A percentile compares a stretch with the other conserved stretches of the same genome.
phyloP scores from a whole-genome alignment of 2,888 invertebrate species.

The Acanthosepion esculentum region DNA sequence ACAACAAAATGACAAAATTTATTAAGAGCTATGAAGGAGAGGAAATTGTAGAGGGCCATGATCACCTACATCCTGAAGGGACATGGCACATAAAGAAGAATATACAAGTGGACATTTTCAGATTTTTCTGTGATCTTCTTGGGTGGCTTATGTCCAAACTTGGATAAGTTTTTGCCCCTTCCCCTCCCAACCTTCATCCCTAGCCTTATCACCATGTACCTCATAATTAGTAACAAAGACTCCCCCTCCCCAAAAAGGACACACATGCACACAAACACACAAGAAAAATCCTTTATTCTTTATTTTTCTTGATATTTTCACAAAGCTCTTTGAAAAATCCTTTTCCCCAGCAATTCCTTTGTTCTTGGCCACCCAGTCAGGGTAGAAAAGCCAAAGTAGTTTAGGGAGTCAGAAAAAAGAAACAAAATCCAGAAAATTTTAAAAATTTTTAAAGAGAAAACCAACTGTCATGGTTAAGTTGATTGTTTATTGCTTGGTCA shows the following conservation, averaged over 20 bases:
- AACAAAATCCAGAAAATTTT: background rate
- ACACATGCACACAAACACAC: background rate
- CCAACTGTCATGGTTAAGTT: background rate
- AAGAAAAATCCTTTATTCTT: background rate
- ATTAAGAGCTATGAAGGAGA: too few relatives aligned
- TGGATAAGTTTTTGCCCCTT: background rate
- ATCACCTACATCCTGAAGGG: too few relatives aligned
- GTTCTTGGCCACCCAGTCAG: background rate
- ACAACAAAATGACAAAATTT: too few relatives aligned
- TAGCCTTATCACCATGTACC: background rate
- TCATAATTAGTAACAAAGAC: background rate
- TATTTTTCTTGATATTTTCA: background rate
- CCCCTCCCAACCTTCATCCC: background rate
- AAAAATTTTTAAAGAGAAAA: background rate
- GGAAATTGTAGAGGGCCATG: too few relatives aligned
- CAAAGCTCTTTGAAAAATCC: background rate
- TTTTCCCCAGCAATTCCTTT: background rate
- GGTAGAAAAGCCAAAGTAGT: background rate
- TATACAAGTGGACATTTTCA: background rate
- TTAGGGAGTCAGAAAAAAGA: background rate
- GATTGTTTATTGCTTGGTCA: background rate
- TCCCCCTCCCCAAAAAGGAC: background rate
- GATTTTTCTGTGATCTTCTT: background rate
- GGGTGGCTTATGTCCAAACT: background rate
- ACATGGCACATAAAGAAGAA: too few relatives aligned